Evolutionary conservation across 2,797 vertebrate species (phyloP).

Genomic region (Prionace glauca): DNA sequence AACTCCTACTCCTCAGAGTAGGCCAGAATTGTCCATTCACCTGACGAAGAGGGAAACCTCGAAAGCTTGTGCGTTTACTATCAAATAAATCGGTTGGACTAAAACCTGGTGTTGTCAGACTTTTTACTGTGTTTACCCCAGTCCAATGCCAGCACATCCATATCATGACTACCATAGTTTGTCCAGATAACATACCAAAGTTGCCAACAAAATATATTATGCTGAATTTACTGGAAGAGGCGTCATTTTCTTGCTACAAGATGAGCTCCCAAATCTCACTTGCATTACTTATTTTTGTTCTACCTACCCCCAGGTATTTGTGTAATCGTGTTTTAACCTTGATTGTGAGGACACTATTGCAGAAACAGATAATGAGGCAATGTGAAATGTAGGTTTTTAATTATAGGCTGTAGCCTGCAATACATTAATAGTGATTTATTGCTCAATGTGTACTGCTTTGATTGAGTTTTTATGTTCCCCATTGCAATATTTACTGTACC

Average conservation of each 20-base stretch:
- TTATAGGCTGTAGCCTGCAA: not conserved
- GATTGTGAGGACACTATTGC: not conserved
- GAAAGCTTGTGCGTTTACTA: too few relatives aligned
- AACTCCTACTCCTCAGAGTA: too few relatives aligned
- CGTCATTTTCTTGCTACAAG: not conserved
- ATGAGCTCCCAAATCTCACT: not conserved
- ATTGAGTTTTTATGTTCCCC: not conserved
- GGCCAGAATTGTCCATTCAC: too few relatives aligned
- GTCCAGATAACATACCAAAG: not conserved
- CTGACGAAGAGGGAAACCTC: too few relatives aligned
- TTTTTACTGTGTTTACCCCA: too few relatives aligned
- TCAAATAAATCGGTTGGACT: too few relatives aligned
- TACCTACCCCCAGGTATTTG: not conserved
- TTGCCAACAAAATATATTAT: not conserved
- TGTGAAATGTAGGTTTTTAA: not conserved
- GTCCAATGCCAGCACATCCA: too few relatives aligned
- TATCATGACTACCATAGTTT: not conserved
- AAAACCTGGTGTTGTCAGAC: too few relatives aligned
- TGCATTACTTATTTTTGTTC: not conserved
- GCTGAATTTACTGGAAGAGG: not conserved
- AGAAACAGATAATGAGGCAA: slow-evolving; percentile 1
- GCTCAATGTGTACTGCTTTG: not conserved
- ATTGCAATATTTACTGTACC: not conserved
- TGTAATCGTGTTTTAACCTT: not conserved
- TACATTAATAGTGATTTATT: not conserved